A percentile compares a stretch with the other conserved stretches of the same genome.
Conservation (phyloP, 1,140 invertebrate genomes). For the Triops cancriformis region DNA sequence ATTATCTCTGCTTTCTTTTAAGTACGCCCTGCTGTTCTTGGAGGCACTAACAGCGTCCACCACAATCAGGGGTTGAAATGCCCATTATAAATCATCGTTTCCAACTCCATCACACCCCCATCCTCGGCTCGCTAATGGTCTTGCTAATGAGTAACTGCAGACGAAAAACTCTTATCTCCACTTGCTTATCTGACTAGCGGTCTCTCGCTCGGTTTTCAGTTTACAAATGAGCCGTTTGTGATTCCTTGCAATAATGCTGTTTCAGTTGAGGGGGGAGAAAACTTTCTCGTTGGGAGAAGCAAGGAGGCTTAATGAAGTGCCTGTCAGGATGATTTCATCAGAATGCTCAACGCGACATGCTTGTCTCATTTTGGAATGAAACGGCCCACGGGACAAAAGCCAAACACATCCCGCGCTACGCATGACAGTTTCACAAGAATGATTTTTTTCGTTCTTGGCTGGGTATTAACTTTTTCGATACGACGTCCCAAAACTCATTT, state of each 20-base stretch:
- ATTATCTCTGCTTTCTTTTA: not conserved
- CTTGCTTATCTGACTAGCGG: not conserved
- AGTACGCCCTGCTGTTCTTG: not conserved
- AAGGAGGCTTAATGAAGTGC: not conserved
- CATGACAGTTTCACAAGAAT: not conserved
- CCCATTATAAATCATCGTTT: not conserved
- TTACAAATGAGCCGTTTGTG: not conserved
- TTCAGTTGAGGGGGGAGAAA: not conserved
- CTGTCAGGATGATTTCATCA: not conserved
- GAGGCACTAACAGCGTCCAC: not conserved
- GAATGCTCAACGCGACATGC: not conserved
- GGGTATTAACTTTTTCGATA: not conserved
- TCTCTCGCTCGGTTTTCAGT: not conserved
- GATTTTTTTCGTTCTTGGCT: not conserved
- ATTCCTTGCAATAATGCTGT: not conserved
- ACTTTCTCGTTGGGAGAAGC: no score
- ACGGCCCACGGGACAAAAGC: not conserved
- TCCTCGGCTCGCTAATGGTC: not conserved
- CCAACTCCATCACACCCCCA: slow-evolving; percentile 7
- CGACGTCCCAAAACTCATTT: not conserved
- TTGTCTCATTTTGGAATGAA: not conserved
- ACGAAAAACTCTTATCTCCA: not conserved
- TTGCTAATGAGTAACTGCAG: slow-evolving; percentile 3
- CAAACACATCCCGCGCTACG: not conserved
- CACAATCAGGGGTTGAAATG: slow-evolving; percentile 5